These are phyloP conservation scores for Thalassophryne amazonica DNA, from an alignment of 2,797 vertebrate genomes.

Conservation along the genomic window DNA sequence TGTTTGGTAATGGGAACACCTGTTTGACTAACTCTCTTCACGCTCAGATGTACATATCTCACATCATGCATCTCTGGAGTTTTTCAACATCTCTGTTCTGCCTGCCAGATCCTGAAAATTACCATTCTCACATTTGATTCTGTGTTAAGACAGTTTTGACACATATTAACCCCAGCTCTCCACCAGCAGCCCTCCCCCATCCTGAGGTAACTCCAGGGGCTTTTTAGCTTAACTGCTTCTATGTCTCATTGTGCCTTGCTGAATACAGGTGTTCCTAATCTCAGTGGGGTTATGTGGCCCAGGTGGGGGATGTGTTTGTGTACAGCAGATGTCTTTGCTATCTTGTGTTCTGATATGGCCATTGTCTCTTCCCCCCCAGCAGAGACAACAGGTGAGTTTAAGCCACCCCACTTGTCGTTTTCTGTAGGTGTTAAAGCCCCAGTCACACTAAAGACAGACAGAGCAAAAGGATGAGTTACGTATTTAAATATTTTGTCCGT, in stretches of 20 bases:
- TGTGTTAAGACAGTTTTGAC: constrained; percentile 13
- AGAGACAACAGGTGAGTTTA: constrained; percentile 66
- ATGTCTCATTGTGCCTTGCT: constrained; percentile 68
- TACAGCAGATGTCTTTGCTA: constrained; percentile 65
- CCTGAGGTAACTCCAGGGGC: constrained; percentile 54
- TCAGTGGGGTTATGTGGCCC: constrained; percentile 55
- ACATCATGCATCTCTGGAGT: constrained; percentile 39
- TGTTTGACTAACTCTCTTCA: constrained; percentile 65
- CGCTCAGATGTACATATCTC: constrained; percentile 32
- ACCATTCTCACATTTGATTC: constrained; percentile 45
- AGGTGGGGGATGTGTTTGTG: constrained; percentile 46
- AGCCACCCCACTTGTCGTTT: constrained; percentile 32
- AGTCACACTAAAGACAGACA: too few relatives aligned
- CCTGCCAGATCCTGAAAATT: constrained; percentile 30
- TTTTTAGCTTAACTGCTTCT: constrained; percentile 64
- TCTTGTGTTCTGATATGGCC: constrained; percentile 53
- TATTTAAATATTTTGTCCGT: too few relatives aligned
- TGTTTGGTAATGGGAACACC: constrained; percentile 72
- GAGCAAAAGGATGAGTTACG: too few relatives aligned
- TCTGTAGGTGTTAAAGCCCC: constrained; percentile 54
- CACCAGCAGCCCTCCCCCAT: constrained; percentile 31
- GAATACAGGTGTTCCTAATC: constrained; percentile 79
- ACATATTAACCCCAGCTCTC: constrained; percentile 23
- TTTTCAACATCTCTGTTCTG: constrained; percentile 40
- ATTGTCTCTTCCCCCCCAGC: constrained; percentile 11